Evolutionary conservation across 2,797 vertebrate genomes (phyloP).

Genomic region (Semotilus atromaculatus): DNA sequence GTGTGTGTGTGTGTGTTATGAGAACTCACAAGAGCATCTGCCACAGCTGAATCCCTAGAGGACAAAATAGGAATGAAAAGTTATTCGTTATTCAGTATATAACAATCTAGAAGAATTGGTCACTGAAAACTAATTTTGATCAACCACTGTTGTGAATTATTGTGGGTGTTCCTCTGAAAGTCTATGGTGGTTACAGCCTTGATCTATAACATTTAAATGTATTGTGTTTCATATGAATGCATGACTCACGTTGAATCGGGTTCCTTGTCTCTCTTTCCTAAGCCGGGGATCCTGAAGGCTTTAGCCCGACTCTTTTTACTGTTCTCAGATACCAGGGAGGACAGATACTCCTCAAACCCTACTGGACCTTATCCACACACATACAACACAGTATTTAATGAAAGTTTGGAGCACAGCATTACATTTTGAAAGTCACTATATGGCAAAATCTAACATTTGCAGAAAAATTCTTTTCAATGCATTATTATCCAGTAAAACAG

Average conservation of each 20-base stretch:
- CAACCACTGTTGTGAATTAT: not conserved
- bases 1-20: not conserved
- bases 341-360: slow-evolving; percentile 86
- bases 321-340: slow-evolving; percentile 81
- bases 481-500: not conserved
- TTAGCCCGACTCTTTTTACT: slow-evolving; percentile 87
- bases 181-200: not conserved
- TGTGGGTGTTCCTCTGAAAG: not conserved
- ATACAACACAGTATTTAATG: not conserved
- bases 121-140: not conserved
- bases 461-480: not conserved
- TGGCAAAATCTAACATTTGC: not conserved
- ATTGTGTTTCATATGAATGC: slow-evolving; percentile 3
- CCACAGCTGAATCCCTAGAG: slow-evolving; percentile 76
- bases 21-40: slow-evolving; percentile 75
- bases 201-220: not conserved
- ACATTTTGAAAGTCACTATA: not conserved
- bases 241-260: slow-evolving; percentile 82
- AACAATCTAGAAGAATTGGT: not conserved
- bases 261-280: slow-evolving; percentile 88
- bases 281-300: slow-evolving; percentile 90
- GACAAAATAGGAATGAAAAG: slow-evolving; percentile 18
- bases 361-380: slow-evolving; percentile 74
- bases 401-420: not conserved
- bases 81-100: not conserved